These are phyloP conservation scores for Ectropis crepuscularia DNA, from an alignment of 2,888 invertebrate genomes.

Conservation along the genomic window DNA sequence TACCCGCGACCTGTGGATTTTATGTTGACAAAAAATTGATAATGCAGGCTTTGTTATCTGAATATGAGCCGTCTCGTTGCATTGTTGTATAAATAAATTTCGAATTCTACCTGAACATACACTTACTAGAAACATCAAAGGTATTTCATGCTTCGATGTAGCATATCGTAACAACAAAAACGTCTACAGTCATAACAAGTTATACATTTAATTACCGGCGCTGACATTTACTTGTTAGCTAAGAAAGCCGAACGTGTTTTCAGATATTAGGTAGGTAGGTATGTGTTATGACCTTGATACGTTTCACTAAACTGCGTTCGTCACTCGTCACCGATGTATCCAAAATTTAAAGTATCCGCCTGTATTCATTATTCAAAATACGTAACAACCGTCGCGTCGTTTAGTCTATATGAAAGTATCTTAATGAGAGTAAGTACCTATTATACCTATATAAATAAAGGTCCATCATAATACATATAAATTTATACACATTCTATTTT, in stretches of 20 bases:
- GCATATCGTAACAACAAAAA: background rate
- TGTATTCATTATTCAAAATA: slow-evolving; percentile 1
- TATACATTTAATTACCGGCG: background rate
- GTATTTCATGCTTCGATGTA: background rate
- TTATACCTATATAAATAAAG: too few relatives aligned
- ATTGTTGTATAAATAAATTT: too few relatives aligned
- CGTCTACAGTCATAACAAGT: background rate
- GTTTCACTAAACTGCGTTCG: background rate
- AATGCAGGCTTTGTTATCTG: too few relatives aligned
- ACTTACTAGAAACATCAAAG: too few relatives aligned
- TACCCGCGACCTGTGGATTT: too few relatives aligned
- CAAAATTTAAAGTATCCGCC: background rate
- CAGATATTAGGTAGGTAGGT: background rate
- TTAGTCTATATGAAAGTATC: background rate
- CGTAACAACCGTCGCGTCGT: background rate
- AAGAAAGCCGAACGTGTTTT: slow-evolving; percentile 2
- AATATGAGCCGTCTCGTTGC: too few relatives aligned
- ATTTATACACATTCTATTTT: too few relatives aligned
- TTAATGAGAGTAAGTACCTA: too few relatives aligned
- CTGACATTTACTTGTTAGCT: slow-evolving; percentile 10
- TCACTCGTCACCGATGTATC: background rate
- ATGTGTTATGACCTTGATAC: slow-evolving; percentile 5
- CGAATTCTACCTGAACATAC: too few relatives aligned
- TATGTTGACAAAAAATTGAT: too few relatives aligned
- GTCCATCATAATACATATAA: too few relatives aligned